Evolutionary conservation across 2,113 vertebrate genomes (phyloP), one percentile per base, ranked within the genome.

Genomic region (Daphoenositta chrysoptera): DNA sequence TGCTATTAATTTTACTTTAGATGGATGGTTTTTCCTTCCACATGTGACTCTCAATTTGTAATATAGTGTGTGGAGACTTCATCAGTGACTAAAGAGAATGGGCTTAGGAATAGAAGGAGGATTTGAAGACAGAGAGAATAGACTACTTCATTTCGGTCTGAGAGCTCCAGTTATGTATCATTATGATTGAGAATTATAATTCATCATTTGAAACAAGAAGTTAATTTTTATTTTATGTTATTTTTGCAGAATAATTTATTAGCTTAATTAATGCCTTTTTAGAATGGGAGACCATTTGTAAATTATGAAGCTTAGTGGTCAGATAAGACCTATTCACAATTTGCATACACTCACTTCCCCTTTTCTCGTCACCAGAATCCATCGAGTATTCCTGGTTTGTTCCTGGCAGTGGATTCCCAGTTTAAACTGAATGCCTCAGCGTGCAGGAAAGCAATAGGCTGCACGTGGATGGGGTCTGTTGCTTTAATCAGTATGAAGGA

Each of bases 181-280:
- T 94, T 96, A 83, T 83, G 84, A 72, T n/a, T 72, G 86, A 97
- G 82, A 97, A 87, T 96, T 95, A 94, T 93, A 96, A 92, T 47
- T 93, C 89, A 89, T 96, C 23, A 15, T 76, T 76, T 96, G 93
- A 97, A 97, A 77, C 68, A 90, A 94, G 66, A 75, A 96, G 60
- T 89, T 83, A 6, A 47, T 77, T 93, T 82, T 81, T 71, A 42
- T 77, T 79, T 78, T 51, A 35, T 57, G 85, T 83, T 94, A 91
- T 93, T 95, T 94, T 84, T 82, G 13, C 18, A 68, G 57, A 90
- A 88, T 39, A 91, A 66, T 51, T 45, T 87, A 90, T 95, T 96
- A 80, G 30, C 87, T 65, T 95, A 86, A 84, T 91, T 96, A 97
- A 94, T 92, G 91, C 88, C 68, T 95, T 96, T 92, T 95, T 81